Evolutionary conservation across 2,797 vertebrate genomes (phyloP).

Genomic region (Pogonophryne albipinna): DNA sequence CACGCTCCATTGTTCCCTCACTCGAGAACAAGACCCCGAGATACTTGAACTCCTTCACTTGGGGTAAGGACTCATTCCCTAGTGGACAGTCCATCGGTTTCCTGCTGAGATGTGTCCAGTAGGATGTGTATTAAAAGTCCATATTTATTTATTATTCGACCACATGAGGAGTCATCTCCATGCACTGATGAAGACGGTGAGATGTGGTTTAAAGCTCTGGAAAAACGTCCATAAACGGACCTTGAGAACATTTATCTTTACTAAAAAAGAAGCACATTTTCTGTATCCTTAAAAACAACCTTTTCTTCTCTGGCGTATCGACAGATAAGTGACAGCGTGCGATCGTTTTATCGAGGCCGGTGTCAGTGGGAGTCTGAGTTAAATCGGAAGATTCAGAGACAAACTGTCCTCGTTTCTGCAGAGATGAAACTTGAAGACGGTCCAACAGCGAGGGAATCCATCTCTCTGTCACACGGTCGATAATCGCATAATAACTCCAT

Average conservation of each 20-base stretch:
- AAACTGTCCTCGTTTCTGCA: conserved; percentile 6
- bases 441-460: conserved; percentile 34
- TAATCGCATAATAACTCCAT: conserved; percentile 33
- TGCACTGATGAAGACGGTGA: conserved; percentile 1
- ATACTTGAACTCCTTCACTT: too few species aligned
- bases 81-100: too few species aligned
- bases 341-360: neutral
- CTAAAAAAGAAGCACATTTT: too few species aligned
- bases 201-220: neutral
- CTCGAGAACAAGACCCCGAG: too few species aligned
- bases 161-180: too few species aligned
- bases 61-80: too few species aligned
- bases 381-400: conserved; percentile 8
- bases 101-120: too few species aligned
- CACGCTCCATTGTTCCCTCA: too few species aligned
- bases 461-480: conserved; percentile 48
- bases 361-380: conserved; percentile 22
- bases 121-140: too few species aligned
- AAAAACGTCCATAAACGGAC: neutral
- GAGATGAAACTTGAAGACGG: conserved; percentile 37
- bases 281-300: too few species aligned
- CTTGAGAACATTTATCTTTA: neutral
- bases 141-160: too few species aligned
- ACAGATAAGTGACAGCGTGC: conserved; percentile 14
- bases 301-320: neutral